Evolutionary conservation across 2,113 vertebrate species (phyloP).

Genomic region (Neopipo cinnamomea): DNA sequence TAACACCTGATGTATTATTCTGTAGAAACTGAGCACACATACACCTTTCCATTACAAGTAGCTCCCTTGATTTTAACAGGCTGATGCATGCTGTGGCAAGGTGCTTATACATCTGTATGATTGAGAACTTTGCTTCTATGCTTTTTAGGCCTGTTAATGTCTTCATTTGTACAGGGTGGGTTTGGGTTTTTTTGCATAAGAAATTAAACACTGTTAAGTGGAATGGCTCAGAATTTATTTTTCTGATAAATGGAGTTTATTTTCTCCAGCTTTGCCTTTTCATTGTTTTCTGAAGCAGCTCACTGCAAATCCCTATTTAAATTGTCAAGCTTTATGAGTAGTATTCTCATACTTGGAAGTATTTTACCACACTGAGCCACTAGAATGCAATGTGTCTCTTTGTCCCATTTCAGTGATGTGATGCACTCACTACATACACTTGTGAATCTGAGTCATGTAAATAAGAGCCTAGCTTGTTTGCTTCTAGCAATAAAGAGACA

Average conservation of each 20-base stretch:
- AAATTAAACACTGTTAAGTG: not conserved
- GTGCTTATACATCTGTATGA: not conserved
- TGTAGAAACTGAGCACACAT: not conserved
- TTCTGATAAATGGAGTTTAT: not conserved
- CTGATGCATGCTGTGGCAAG: not conserved
- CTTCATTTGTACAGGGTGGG: not conserved
- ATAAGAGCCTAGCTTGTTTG: not conserved
- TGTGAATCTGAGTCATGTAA: slow-evolving; percentile 20
- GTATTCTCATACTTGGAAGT: not conserved
- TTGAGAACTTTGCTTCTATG: not conserved
- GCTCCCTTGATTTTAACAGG: not conserved
- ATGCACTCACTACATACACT: not conserved
- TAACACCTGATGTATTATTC: not conserved
- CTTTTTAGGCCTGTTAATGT: not conserved
- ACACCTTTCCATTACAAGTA: not conserved
- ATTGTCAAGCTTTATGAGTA: not conserved
- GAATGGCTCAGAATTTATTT: not conserved
- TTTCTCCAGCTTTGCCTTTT: not conserved
- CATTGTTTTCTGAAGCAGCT: not conserved
- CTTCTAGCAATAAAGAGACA: not conserved
- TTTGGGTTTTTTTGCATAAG: not conserved
- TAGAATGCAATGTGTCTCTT: slow-evolving; percentile 63
- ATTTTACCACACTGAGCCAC: slow-evolving; percentile 46
- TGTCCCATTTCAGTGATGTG: slow-evolving; percentile 8
- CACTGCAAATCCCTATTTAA: not conserved